These are phyloP conservation scores for Laticauda laticaudata DNA, from an alignment of 2,113 vertebrate genomes.

Conservation along the genomic window DNA sequence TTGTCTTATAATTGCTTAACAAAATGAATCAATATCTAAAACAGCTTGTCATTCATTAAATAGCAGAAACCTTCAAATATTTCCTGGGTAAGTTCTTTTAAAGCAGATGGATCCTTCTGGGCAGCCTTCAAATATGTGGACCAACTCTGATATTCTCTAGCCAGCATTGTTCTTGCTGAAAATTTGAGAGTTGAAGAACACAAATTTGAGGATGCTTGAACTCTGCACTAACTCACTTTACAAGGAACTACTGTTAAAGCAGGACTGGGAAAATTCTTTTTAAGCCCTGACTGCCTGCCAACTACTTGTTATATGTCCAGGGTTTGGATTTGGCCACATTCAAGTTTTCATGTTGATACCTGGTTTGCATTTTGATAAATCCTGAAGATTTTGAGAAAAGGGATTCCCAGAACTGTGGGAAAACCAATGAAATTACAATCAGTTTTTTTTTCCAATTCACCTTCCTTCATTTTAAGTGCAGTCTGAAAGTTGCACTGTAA, in stretches of 20 bases:
- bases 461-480: neutral
- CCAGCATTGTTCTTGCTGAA: neutral
- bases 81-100: neutral
- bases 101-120: neutral
- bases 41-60: neutral
- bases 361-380: neutral
- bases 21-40: no score
- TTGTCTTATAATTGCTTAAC: no score
- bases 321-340: neutral
- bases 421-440: neutral
- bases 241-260: neutral
- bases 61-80: neutral
- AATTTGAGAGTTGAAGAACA: neutral
- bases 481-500: neutral
- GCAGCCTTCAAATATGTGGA: neutral
- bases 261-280: neutral
- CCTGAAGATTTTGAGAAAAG: neutral
- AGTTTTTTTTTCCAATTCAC: constrained; percentile 19
- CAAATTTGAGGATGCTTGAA: neutral
- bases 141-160: neutral
- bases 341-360: neutral
- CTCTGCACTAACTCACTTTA: neutral
- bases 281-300: neutral
- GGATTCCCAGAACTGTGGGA: neutral
- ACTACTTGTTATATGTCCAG: neutral